phyloP scores from a whole-genome alignment of 2,888 invertebrate species.

The Eristalis pertinax region DNA sequence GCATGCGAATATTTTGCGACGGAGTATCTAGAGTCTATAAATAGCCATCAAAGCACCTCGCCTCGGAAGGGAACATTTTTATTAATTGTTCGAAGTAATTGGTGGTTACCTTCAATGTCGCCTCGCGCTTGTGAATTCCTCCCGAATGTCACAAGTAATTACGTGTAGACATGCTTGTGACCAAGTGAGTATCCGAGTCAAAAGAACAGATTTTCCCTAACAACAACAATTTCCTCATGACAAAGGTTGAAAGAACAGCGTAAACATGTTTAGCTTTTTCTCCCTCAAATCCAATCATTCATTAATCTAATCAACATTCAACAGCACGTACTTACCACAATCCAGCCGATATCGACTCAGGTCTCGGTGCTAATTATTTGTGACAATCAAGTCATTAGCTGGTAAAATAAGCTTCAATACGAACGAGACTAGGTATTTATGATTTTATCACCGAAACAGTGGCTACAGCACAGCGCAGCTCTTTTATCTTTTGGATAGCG shows the following conservation, averaged over 20 bases:
- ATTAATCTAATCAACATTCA: background rate
- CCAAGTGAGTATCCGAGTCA: background rate
- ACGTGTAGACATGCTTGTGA: background rate
- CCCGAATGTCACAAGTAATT: background rate
- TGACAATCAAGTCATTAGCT: slow-evolving; percentile 4
- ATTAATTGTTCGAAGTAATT: too few species aligned
- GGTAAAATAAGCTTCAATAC: background rate
- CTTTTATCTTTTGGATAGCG: background rate
- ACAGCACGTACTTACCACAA: background rate
- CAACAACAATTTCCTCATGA: background rate
- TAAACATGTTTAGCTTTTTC: background rate
- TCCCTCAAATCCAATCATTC: background rate
- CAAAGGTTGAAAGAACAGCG: background rate
- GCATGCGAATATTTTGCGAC: background rate
- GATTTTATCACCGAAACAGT: background rate
- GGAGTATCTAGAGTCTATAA: background rate
- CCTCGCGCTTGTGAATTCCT: background rate
- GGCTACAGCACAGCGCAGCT: background rate
- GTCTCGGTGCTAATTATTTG: background rate
- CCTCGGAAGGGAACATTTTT: background rate
- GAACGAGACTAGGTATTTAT: background rate
- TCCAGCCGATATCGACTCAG: background rate
- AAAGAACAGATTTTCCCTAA: background rate
- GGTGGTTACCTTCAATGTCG: background rate
- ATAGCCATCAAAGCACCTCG: background rate